Evolutionary conservation across 2,113 vertebrate genomes (phyloP).

Genomic region (Eurypyga helias): DNA sequence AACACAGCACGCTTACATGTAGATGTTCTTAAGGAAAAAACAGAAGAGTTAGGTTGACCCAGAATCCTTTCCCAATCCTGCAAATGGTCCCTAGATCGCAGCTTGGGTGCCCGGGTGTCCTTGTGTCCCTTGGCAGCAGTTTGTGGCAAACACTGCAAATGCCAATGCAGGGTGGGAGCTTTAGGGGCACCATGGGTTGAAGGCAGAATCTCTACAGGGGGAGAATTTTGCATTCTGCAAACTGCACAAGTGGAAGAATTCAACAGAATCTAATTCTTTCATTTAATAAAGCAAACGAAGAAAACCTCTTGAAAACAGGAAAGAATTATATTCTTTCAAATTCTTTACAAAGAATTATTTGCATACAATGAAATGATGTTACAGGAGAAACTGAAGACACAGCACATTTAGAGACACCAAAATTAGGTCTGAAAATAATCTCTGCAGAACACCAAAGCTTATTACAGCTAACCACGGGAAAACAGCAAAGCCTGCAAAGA

Average conservation of each 20-base stretch:
- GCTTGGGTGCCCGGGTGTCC: not conserved
- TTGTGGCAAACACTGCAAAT: not conserved
- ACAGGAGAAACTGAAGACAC: conserved; percentile 20
- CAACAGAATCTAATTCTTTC: not conserved
- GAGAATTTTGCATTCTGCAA: not conserved
- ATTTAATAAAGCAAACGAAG: not conserved
- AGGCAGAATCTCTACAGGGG: not conserved
- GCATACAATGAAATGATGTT: conserved; percentile 21
- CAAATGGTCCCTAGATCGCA: not conserved
- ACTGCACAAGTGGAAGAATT: not conserved
- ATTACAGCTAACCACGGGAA: not conserved
- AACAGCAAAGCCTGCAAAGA: not conserved
- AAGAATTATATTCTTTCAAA: too few relatives aligned
- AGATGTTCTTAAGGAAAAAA: not conserved
- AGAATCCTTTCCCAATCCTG: not conserved
- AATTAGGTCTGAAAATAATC: conserved; percentile 41
- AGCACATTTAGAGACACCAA: not conserved
- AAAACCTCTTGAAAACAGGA: conserved; percentile 13
- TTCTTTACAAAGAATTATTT: not conserved
- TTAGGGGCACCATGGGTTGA: fast-evolving
- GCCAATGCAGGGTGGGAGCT: not conserved
- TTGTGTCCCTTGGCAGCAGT: not conserved
- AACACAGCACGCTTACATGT: not conserved
- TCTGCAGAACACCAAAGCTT: conserved; percentile 21
- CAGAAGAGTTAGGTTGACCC: not conserved